Evolutionary conservation across 2,888 invertebrate genomes (phyloP), one percentile per base, ranked within the genome.

Genomic region (Eupithecia inturbata): DNA sequence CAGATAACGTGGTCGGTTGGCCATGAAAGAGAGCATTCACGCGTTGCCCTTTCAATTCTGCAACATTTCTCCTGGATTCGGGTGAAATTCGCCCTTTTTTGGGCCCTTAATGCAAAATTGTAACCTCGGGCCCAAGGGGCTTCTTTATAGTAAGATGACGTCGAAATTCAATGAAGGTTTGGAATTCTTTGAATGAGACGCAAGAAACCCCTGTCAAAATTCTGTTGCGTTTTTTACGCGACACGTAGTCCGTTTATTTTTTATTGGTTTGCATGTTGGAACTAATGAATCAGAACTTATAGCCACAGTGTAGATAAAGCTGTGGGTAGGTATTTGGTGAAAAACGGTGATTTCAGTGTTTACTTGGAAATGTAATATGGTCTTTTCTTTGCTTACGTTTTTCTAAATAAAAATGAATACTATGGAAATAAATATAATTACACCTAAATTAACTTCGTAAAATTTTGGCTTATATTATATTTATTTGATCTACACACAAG

Each of bases 21-120:
- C 77, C 73, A 76, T 75, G 78, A 81, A 81, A 76, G 75, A 66
- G 76, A 68, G 71, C 72, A 78, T 80, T 79, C 78, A 78, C 74
- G 72, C 77, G 76, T 73, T 64, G 67, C 62, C 71, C 77, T 77
- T 78, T 79, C 78, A 77, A 81, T 79, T 77, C 76, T 67, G 72
- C 75, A 73, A 77, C 76, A 76, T 75, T 76, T 77, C 73, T 71
- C 70, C 67, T 64, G 67, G 70, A 72, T 73, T 66, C 68, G n/a
- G 57, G 67, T 22, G 57, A 66, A 66, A 39, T 36, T 39, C 22
- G 66, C 14, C 66, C 70, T 75, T 78, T 78, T 77, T 78, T 71
- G 67, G 77, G 69, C 71, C 57, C 67, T 41, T 66, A 33, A 69
- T 62, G 71, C 66, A 69, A 68, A 71, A 62, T 71, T 60, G 69